Conservation (phyloP, 2,797 vertebrate genomes). For the Lophotriccus pileatus region DNA sequence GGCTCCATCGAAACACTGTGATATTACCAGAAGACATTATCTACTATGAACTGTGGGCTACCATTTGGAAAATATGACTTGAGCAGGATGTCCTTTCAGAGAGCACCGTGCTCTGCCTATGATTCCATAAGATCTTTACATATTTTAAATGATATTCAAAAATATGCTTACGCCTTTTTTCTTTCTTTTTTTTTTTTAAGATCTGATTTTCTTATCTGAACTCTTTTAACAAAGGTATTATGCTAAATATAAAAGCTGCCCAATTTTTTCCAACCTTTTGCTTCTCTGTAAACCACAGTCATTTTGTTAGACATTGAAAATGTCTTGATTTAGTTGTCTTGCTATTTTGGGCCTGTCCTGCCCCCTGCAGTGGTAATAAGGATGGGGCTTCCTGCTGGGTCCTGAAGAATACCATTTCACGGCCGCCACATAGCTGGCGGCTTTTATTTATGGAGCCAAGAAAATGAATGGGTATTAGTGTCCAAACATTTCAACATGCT, state of each 20-base stretch:
- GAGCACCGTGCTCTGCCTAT: not conserved
- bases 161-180: conserved; percentile 57
- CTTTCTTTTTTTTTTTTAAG: conserved; percentile 43
- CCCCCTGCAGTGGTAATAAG: conserved; percentile 97
- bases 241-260: conserved; percentile 75
- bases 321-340: conserved; percentile 99
- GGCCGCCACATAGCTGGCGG: conserved; percentile 96
- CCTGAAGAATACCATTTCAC: conserved; percentile 99
- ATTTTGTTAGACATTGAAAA: conserved; percentile 99
- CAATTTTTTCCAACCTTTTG: conserved; percentile 84
- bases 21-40: not conserved
- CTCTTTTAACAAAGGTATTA: conserved; percentile 82
- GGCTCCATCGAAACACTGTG: not conserved
- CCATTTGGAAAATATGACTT: conserved; percentile 4
- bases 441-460: conserved; percentile 99
- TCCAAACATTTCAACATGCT: conserved; percentile 99
- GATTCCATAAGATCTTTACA: conserved; percentile 65
- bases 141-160: conserved; percentile 68
- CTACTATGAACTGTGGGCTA: not conserved
- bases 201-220: conserved; percentile 71
- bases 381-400: conserved; percentile 98
- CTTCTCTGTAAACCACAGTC: conserved; percentile 88
- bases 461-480: conserved; percentile 99
- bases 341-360: conserved; percentile 96
- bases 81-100: not conserved